These are phyloP conservation scores for Oreocharis arfaki DNA, from an alignment of 2,113 vertebrate species.

Conservation along the genomic window DNA sequence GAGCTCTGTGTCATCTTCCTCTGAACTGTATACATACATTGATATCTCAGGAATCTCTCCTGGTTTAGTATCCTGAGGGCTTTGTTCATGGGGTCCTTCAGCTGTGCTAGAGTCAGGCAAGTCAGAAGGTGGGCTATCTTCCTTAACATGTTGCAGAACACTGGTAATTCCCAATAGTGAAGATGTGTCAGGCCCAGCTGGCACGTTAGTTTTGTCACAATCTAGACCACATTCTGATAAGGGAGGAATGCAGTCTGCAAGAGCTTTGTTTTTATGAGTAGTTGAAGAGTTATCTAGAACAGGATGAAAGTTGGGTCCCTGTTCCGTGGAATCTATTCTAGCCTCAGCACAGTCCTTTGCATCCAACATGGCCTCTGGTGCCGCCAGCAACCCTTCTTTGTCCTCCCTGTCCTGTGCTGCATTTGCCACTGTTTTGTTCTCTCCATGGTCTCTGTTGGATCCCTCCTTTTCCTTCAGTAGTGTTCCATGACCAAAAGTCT, in stretches of 20 bases:
- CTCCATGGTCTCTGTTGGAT: neutral
- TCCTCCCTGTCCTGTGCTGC: neutral
- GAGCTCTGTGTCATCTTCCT: slow-evolving; percentile 11
- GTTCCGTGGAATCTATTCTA: neutral
- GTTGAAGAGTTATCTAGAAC: neutral
- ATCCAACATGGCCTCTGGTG: neutral
- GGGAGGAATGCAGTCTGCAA: neutral
- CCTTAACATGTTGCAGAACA: neutral
- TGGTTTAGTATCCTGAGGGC: neutral
- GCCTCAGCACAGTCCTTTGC: neutral
- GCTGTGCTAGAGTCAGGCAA: neutral
- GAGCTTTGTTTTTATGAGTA: neutral
- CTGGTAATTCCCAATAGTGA: neutral
- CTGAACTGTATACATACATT: slow-evolving; percentile 15
- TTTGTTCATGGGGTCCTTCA: neutral
- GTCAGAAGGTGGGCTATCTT: neutral
- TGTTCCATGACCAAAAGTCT: neutral
- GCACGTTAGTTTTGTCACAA: neutral
- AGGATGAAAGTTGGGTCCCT: neutral
- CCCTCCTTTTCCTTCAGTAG: neutral
- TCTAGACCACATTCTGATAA: neutral
- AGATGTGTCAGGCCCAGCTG: neutral
- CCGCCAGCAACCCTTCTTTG: neutral
- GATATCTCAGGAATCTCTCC: slow-evolving; percentile 30
- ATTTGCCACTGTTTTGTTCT: neutral